phyloP scores from a whole-genome alignment of 2,113 vertebrate species.

The Lophochroa leadbeateri region DNA sequence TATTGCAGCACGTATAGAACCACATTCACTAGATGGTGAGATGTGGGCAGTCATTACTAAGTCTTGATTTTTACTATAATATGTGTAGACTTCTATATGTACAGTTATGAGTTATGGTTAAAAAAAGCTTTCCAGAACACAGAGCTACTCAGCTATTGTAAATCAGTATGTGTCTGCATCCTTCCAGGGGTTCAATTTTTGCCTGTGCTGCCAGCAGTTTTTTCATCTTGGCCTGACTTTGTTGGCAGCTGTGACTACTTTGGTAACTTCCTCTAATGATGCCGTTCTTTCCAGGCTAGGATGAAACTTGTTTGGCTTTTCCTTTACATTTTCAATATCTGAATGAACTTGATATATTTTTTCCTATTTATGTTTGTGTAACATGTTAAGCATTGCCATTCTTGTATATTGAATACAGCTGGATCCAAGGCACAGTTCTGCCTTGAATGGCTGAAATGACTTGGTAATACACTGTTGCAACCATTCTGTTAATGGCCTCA shows the following conservation, averaged over 20 bases:
- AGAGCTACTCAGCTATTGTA: neutral
- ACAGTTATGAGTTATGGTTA: neutral
- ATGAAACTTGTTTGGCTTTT: conserved; percentile 27
- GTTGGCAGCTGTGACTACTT: conserved; percentile 6
- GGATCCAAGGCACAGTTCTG: neutral
- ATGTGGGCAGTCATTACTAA: neutral
- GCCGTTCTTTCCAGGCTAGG: conserved; percentile 35
- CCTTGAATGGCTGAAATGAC: neutral
- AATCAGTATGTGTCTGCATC: neutral
- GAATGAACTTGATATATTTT: neutral
- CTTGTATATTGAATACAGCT: neutral
- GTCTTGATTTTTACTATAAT: neutral
- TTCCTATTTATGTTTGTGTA: neutral
- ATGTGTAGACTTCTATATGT: neutral
- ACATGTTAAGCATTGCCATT: neutral
- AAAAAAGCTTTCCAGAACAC: neutral
- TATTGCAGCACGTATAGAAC: neutral
- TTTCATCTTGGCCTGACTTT: neutral
- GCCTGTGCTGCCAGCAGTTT: neutral
- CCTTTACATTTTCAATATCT: neutral
- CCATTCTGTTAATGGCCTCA: neutral
- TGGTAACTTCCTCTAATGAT: conserved; percentile 31
- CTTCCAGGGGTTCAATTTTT: neutral
- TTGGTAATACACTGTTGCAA: neutral
- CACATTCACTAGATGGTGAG: neutral